These are phyloP conservation scores for Steatocranus sp. DNA, from an alignment of 2,797 vertebrate genomes.

Conservation along the genomic window DNA sequence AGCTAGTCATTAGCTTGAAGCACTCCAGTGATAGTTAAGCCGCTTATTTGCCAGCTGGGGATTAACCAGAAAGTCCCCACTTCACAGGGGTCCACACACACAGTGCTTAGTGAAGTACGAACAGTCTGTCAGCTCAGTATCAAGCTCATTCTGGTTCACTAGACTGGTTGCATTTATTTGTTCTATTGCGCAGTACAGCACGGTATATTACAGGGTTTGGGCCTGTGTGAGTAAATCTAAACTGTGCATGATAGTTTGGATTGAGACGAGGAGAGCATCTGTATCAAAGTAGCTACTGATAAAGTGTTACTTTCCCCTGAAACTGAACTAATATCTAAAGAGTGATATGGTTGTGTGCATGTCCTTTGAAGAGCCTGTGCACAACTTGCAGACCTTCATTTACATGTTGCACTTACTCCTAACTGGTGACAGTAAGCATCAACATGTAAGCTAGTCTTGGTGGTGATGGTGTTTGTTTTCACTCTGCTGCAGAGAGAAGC, in stretches of 20 bases:
- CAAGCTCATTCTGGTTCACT: background rate
- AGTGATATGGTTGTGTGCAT: background rate
- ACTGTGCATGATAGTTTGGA: background rate
- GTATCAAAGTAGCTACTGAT: background rate
- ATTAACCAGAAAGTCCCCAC: slow-evolving; percentile 70
- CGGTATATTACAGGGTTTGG: background rate
- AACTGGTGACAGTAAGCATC: background rate
- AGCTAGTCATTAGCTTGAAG: slow-evolving; percentile 46
- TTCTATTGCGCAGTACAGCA: background rate
- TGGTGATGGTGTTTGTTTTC: background rate
- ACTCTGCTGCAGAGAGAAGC: background rate
- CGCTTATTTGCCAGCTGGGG: slow-evolving; percentile 74
- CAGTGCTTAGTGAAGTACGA: slow-evolving; percentile 24
- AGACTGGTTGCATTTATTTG: background rate
- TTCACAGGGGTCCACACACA: slow-evolving; percentile 39
- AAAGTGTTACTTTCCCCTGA: background rate
- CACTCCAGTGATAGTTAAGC: slow-evolving; percentile 71
- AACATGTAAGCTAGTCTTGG: background rate
- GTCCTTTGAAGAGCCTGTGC: background rate
- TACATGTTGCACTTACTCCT: background rate
- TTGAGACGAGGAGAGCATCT: background rate
- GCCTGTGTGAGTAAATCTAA: background rate
- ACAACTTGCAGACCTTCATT: background rate
- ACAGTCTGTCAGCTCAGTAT: slow-evolving; percentile 32
- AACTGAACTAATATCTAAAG: background rate